phyloP scores from a whole-genome alignment of 2,113 vertebrate genomes.

The Manacus vitellinus region DNA sequence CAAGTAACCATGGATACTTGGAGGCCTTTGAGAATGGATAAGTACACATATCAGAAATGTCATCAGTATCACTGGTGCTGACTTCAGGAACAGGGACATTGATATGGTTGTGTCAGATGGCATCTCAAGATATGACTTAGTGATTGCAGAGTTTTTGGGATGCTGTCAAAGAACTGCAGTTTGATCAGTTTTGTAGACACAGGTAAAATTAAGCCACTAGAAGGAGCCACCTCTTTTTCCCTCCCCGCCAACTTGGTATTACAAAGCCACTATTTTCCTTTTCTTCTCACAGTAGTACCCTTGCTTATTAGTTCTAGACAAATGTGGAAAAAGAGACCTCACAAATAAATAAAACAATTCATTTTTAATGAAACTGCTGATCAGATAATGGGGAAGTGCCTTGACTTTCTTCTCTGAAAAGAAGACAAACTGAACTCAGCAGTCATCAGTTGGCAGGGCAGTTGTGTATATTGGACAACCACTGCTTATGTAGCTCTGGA shows the following conservation, averaged over 20 bases:
- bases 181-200: not conserved
- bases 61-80: not conserved
- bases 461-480: not conserved
- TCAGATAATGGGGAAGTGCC: not conserved
- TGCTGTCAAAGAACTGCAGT: not conserved
- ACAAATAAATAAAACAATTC: not conserved
- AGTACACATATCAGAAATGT: not conserved
- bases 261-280: not conserved
- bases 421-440: not conserved
- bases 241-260: rapidly evolving
- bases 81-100: not conserved
- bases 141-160: not conserved
- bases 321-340: not conserved
- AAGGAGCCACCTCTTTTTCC: rapidly evolving
- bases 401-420: not conserved
- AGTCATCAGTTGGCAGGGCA: not conserved
- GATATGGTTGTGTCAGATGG: not conserved
- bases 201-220: not conserved
- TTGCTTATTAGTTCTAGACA: not conserved
- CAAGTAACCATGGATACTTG: not conserved
- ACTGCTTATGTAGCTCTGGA: not conserved
- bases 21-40: not conserved
- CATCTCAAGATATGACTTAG: not conserved
- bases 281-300: not conserved
- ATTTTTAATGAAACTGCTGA: not conserved